Evolutionary conservation across 2,888 invertebrate genomes (phyloP), one percentile per base, ranked within the genome.

Genomic region (Cetonia aurata): DNA sequence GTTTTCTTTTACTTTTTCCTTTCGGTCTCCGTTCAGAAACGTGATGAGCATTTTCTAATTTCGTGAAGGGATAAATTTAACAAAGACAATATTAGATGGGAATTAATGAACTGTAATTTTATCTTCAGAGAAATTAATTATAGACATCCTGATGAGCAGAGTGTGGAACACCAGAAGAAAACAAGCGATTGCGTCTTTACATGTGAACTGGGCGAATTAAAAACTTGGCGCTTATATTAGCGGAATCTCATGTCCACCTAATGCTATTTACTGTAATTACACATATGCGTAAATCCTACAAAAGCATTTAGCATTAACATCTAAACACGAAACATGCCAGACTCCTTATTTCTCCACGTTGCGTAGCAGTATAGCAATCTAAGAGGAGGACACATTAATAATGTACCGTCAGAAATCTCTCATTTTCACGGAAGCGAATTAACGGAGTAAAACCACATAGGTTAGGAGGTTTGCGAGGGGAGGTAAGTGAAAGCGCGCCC

Each of bases 351-450:
- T 52, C 17, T 12, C 12, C n/a, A 25, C 25, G 37, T 37, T 37
- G 37, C n/a, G 31, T 15, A 44, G 31, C 19, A 46, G 19, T 13
- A 56, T 13, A 60, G 31, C 60, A 15, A 52, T 65, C 50, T 17
- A 41, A 65, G 69, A 67, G 67, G 62, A 72, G 71, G 72, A 69
- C 71, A 53, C 70, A 74, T 75, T 75, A 76, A 76, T 76, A 76
- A 76, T 76, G 69, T 73, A 75, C 52, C 57, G 53, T 56, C 72
- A 72, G 74, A 75, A 75, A 75, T 76, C 74, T 75, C 73, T 75
- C 75, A 75, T 76, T 76, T 76, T 76, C 75, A 74, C 75, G 75
- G 76, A 75, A 75, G 76, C 72, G 74, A 76, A 73, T 76, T 76
- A 76, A 72, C 74, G 66, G 69, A 74, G 74, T 73, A 75, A 75